These are phyloP conservation scores for Philereme vetulata DNA, from an alignment of 2,888 invertebrate species.

Conservation along the genomic window DNA sequence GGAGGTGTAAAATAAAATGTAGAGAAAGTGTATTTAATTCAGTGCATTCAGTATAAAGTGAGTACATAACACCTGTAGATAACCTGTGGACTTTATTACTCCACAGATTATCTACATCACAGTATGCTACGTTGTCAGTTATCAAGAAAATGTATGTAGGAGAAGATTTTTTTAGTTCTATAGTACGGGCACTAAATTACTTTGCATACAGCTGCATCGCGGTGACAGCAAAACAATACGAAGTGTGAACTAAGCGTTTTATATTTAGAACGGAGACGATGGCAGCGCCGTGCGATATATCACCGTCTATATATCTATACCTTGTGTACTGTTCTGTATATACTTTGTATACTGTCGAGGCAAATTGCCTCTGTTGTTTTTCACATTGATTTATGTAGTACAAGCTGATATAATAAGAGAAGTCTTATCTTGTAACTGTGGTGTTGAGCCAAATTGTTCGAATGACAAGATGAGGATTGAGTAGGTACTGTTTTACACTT, in stretches of 20 bases:
- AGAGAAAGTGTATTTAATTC: neutral
- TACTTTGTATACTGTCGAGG: conserved; percentile 26
- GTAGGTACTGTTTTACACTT: neutral
- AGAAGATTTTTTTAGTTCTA: neutral
- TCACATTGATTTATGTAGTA: conserved; percentile 36
- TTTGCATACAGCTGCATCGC: conserved; percentile 46
- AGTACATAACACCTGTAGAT: neutral
- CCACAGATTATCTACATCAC: too few species aligned
- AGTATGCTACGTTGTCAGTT: too few species aligned
- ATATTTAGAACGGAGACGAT: conserved; percentile 50
- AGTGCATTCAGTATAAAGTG: neutral
- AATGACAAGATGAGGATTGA: conserved; percentile 8
- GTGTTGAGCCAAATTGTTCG: conserved; percentile 15
- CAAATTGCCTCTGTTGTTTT: conserved; percentile 35
- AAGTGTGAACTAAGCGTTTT: conserved; percentile 53
- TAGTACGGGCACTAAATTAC: conserved; percentile 31
- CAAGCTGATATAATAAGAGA: conserved; percentile 31
- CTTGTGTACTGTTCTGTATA: neutral
- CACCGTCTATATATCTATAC: conserved; percentile 22
- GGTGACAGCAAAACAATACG: conserved; percentile 48
- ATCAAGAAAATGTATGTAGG: too few species aligned
- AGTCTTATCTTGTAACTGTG: conserved; percentile 16
- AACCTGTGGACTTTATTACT: neutral
- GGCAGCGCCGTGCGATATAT: conserved; percentile 43
- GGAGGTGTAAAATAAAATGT: too few species aligned